Base-by-base conservation (phyloP, 2,113 vertebrate genomes). In the Scytalopus superciliaris region DNA sequence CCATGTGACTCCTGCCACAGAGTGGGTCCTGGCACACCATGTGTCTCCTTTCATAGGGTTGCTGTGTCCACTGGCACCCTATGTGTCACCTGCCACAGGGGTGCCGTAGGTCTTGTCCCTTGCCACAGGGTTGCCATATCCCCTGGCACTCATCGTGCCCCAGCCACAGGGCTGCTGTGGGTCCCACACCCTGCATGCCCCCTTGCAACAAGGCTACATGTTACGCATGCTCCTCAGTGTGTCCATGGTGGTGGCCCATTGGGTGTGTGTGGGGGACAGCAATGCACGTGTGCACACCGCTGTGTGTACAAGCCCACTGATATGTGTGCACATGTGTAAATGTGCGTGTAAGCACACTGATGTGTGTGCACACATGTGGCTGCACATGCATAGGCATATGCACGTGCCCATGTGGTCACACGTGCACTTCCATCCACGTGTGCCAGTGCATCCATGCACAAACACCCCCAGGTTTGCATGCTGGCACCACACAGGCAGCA, bases 341-440 rank as follows among this genome's bases (percentile, higher is more conserved):
- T 0, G 1, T 1, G 7, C 0, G 0, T 22, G 35, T 25, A 0
- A 6, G 7, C 39, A 7, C 10, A 1, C 14, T 2, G 21, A 4
- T 0, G 0, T 9, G n/a, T 6, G 28, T 6, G 31, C 31, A 6
- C 44, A 2, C 2, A 5, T 33, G 6, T 30, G 63, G 19, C 73
- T 39, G 53, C 35, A 28, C 27, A 30, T 6, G 0, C 55, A 19
- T 18, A 17, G 16, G 2, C 50, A 0, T 17, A 9, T 25, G 49
- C 53, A 37, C 11, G 5, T 63, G 64, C 79, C 31, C 53, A 4
- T 7, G 0, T 3, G 53, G 24, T 14, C 52, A 14, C 92, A 44
- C 8, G 3, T 66, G 84, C 37, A 1, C n/a, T 35, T 5, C 9
- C 28, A 23, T 9, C 37, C 81, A 30, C 23, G 17, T 52, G 84